Conservation (phyloP, 1,140 invertebrate genomes). For the Bombus impatiens region DNA sequence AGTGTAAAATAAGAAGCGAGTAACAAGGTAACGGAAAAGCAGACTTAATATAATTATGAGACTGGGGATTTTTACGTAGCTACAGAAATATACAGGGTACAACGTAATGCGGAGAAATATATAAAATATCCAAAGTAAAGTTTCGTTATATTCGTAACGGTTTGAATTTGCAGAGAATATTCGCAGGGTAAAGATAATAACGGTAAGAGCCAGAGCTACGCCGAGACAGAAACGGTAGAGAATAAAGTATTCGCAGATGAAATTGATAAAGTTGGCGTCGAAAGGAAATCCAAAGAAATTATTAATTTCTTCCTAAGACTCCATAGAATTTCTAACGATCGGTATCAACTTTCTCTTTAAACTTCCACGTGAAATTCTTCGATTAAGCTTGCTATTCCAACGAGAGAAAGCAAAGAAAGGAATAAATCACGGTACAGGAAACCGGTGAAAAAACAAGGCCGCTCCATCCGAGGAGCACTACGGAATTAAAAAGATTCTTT, state of each 20-base stretch:
- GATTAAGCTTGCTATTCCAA: neutral
- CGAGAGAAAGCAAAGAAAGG: neutral
- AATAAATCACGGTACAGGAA: neutral
- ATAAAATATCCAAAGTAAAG: too few relatives aligned
- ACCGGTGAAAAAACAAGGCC: neutral
- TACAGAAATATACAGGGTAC: too few relatives aligned
- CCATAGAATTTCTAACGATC: neutral
- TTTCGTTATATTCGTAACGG: neutral
- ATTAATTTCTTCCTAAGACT: neutral
- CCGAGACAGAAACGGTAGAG: too few relatives aligned
- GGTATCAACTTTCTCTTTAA: neutral
- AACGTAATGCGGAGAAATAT: accelerated
- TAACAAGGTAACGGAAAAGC: neutral
- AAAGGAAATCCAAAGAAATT: neutral
- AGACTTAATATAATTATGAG: accelerated
- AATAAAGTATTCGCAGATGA: too few relatives aligned
- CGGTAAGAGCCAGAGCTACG: too few relatives aligned
- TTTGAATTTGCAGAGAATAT: neutral
- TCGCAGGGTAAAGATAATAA: neutral
- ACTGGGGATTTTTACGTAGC: too few relatives aligned
- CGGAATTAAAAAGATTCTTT: neutral
- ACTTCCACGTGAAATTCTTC: neutral
- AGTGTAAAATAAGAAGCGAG: neutral
- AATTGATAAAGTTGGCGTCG: neutral
- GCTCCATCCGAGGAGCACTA: neutral